phyloP scores from a whole-genome alignment of 1,140 invertebrate genomes.

The Drosophila sucinea region DNA sequence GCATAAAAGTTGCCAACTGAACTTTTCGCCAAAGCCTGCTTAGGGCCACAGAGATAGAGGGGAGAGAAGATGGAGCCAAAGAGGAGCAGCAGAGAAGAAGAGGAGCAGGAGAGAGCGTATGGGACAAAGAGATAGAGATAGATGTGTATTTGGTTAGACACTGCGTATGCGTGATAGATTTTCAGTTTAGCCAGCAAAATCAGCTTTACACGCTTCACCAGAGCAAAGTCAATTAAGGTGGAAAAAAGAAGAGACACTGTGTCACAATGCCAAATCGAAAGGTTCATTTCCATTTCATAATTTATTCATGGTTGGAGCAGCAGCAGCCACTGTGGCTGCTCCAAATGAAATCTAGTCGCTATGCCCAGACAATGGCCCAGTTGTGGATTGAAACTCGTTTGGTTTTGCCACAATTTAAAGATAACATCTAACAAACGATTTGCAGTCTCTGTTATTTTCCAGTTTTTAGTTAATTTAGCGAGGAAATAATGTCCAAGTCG shows the following conservation, averaged over 20 bases:
- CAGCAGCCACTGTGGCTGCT: slow-evolving; percentile 24
- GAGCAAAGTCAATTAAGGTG: slow-evolving; percentile 51
- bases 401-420: neutral
- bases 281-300: slow-evolving; percentile 49
- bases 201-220: slow-evolving; percentile 25
- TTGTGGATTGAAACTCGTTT: slow-evolving; percentile 39
- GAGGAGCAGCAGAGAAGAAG: slow-evolving; percentile 1
- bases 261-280: slow-evolving; percentile 20
- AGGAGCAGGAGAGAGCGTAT: neutral
- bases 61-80: neutral
- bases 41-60: slow-evolving; percentile 35
- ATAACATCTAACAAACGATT: neutral
- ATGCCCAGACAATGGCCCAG: neutral
- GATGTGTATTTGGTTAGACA: slow-evolving; percentile 29
- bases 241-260: slow-evolving; percentile 12
- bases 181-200: slow-evolving; percentile 28
- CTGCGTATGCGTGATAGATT: slow-evolving; percentile 75
- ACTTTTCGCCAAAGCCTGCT: slow-evolving; percentile 62
- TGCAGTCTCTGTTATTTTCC: neutral
- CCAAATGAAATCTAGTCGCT: neutral
- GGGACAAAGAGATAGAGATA: slow-evolving; percentile 13
- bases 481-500: too few species aligned
- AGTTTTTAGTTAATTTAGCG: neutral
- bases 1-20: slow-evolving; percentile 62
- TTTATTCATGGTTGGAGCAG: slow-evolving; percentile 32